A percentile compares a stretch with the other conserved stretches of the same genome.
Conservation (phyloP, 2,888 invertebrate genomes). For the Nomada ferruginata region DNA sequence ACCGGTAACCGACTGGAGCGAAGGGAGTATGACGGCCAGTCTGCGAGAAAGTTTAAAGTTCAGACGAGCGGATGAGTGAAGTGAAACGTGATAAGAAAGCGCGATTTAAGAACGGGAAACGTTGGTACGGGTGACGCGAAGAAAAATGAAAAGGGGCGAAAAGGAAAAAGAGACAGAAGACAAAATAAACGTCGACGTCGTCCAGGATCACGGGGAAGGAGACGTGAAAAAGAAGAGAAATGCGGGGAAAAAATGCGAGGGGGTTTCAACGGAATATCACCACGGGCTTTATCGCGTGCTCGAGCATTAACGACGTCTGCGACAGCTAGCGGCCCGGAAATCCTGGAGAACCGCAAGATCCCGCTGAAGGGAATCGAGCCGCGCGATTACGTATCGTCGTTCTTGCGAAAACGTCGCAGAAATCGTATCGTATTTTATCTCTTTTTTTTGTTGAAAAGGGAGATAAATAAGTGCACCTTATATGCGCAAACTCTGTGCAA, state of each 20-base stretch:
- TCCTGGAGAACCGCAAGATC: conserved; percentile 51
- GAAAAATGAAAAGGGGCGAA: conserved; percentile 25
- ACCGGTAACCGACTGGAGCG: conserved; percentile 9
- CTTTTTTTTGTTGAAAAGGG: conserved; percentile 35
- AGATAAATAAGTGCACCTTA: conserved; percentile 14
- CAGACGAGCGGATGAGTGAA: conserved; percentile 16
- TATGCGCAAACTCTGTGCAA: too few relatives aligned
- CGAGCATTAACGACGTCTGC: conserved; percentile 60
- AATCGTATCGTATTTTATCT: conserved; percentile 1
- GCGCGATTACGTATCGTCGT: conserved; percentile 51
- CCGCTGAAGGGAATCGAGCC: conserved; percentile 40
- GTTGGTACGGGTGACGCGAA: neutral
- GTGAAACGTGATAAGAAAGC: conserved; percentile 44
- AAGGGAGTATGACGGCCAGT: conserved; percentile 1
- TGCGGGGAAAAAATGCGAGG: conserved; percentile 30
- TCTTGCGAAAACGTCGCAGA: neutral
- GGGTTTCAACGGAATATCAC: conserved; percentile 49
- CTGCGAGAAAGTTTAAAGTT: conserved; percentile 7
- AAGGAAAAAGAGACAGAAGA: neutral
- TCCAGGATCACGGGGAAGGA: neutral
- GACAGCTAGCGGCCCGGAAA: conserved; percentile 52
- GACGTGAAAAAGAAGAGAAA: conserved; percentile 16
- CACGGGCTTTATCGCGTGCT: conserved; percentile 54
- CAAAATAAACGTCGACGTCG: neutral
- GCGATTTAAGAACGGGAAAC: conserved; percentile 21